A percentile compares a stretch with the other conserved stretches of the same genome.
Evolutionary conservation across 2,797 vertebrate genomes (phyloP).

Genomic region (Pseudopleuronectes americanus): DNA sequence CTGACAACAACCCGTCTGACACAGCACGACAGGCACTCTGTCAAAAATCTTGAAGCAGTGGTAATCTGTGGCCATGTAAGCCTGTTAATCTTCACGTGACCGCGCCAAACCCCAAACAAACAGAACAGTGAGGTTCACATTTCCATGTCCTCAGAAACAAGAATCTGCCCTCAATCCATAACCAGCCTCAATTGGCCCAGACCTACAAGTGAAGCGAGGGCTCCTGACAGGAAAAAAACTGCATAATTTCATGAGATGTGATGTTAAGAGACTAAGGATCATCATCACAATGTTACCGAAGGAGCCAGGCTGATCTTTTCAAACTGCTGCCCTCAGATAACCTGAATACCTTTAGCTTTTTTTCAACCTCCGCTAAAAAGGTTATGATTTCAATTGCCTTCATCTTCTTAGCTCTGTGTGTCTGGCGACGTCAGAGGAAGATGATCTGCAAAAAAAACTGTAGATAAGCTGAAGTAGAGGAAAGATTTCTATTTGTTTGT

Average conservation of each 20-base stretch:
- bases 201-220: slow-evolving; percentile 5
- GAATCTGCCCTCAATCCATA: slow-evolving; percentile 23
- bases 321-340: background rate
- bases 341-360: background rate
- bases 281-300: background rate
- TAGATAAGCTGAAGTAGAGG: too few species aligned
- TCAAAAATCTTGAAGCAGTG: slow-evolving; percentile 47
- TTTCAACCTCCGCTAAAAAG: too few species aligned
- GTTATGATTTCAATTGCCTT: too few species aligned
- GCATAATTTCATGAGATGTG: background rate
- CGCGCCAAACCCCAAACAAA: slow-evolving; percentile 47
- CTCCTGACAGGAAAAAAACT: background rate
- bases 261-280: background rate
- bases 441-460: too few species aligned
- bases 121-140: slow-evolving; percentile 19
- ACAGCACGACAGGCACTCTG: slow-evolving; percentile 42
- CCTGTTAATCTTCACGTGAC: slow-evolving; percentile 65
- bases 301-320: background rate
- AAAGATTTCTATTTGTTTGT: too few species aligned
- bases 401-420: background rate
- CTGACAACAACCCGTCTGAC: slow-evolving; percentile 61
- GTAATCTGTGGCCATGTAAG: slow-evolving; percentile 61
- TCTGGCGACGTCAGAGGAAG: too few species aligned
- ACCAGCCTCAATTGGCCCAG: background rate
- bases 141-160: slow-evolving; percentile 42